Conservation (phyloP, 2,113 vertebrate species). For the Sylvilagus bachmani region DNA sequence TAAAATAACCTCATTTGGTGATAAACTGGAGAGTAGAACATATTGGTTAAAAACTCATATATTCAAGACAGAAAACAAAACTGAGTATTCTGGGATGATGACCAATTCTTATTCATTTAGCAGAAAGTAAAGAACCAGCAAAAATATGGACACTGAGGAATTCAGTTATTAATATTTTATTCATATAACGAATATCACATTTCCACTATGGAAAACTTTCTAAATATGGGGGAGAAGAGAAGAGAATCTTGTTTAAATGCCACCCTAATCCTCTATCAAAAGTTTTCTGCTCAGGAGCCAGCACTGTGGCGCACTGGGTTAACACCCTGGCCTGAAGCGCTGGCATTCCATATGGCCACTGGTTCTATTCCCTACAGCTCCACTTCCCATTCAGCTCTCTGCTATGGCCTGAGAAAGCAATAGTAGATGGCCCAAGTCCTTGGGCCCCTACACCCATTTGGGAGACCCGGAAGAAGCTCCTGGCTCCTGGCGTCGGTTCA, state of each 20-base stretch:
- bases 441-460: no score
- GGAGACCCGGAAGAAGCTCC: no score
- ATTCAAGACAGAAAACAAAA: not conserved
- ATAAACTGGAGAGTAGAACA: not conserved
- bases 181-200: not conserved
- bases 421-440: no score
- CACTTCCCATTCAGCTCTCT: no score
- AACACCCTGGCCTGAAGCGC: no score
- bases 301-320: not conserved
- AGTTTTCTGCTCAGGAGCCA: no score
- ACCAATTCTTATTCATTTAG: not conserved
- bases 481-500: no score
- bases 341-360: no score
- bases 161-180: constrained; percentile 1
- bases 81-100: not conserved
- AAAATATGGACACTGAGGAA: not conserved
- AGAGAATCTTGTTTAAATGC: not conserved
- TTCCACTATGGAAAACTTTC: not conserved
- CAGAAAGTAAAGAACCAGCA: not conserved
- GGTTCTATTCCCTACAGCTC: no score
- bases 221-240: not conserved
- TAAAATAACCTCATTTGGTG: not conserved
- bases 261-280: not conserved
- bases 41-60: not conserved
- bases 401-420: no score